Evolutionary conservation across 1,140 invertebrate genomes (phyloP), one percentile per base, ranked within the genome.

Genomic region (Anastrepha ludens): DNA sequence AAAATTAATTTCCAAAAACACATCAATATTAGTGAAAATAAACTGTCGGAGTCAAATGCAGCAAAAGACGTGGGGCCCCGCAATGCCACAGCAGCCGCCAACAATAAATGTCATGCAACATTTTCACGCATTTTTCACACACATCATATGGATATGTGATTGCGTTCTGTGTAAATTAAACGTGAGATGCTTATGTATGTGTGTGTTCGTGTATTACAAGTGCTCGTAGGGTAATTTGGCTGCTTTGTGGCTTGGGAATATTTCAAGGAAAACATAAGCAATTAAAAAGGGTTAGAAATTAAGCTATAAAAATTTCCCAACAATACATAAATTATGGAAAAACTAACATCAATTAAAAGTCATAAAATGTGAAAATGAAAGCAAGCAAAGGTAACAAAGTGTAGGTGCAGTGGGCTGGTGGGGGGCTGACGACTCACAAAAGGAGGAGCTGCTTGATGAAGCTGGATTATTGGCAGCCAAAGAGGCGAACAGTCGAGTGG

Each of bases 261-360:
- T 62, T 86, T 86, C 85, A 86, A 17, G 85, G 85, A 55, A 81
- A 86, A 59, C 29, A 86, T 86, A 86, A 86, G 85, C 85, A 86
- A 86, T 60, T 62, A 60, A 86, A 86, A 86, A 59, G 85, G 85
- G 58, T 86, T 86, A 62, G n/a, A 62, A 86, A 86, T 86, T 59
- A 60, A 60, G 85, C 85, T 17, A 86, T 86, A 86, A 59, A 86
- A 86, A 17, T 86, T 86, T n/a, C 59, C 74, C 74, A 47, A 81
- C 74, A 81, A 81, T 81, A 58, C 74, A 86, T 86, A 86, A 86
- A 86, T 86, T 86, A 86, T 86, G 85, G 85, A 86, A 86, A 86
- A 86, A 86, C 85, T 86, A 86, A 86, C 85, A 86, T 86, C 85
- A 86, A 86, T 86, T 86, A 86, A 86, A 86, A 86, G 85, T 86